Conservation (phyloP, 1,140 invertebrate genomes). For the Rhynchophorus ferrugineus region DNA sequence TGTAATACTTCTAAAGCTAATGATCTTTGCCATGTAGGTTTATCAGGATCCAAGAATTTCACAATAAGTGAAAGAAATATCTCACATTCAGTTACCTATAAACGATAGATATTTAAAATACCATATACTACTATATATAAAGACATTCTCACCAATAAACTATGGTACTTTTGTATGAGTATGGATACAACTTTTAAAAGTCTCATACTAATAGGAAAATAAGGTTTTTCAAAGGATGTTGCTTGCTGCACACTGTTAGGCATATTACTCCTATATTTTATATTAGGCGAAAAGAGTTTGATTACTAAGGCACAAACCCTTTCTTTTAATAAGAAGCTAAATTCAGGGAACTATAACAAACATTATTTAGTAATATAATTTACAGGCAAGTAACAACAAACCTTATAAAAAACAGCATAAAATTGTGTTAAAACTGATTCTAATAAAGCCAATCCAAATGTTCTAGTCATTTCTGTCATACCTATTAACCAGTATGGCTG, state of each 20-base stretch:
- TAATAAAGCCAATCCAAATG: constrained; percentile 90
- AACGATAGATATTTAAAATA: constrained; percentile 16
- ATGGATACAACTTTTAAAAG: constrained; percentile 87
- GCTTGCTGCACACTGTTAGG: constrained; percentile 48
- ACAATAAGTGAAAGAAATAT: constrained; percentile 95
- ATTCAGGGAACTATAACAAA: constrained; percentile 78
- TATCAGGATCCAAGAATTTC: constrained; percentile 94
- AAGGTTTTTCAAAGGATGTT: constrained; percentile 78
- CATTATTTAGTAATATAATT: constrained; percentile 1
- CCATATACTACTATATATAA: constrained; percentile 4
- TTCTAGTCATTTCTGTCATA: constrained; percentile 94
- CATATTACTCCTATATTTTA: constrained; percentile 70
- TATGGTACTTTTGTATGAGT: constrained; percentile 90
- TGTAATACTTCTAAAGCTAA: constrained; percentile 92
- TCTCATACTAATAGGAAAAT: constrained; percentile 94
- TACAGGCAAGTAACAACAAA: constrained; percentile 38
- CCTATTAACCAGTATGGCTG: constrained; percentile 90
- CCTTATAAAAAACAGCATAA: constrained; percentile 86
- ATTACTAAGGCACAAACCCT: constrained; percentile 95
- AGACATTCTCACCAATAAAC: constrained; percentile 65
- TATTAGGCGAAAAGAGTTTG: constrained; percentile 94
- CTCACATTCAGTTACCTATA: constrained; percentile 92
- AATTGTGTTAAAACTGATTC: constrained; percentile 91
- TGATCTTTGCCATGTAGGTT: constrained; percentile 91
- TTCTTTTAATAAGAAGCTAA: constrained; percentile 91